Percentiles rank a stretch among this genome's conserved stretches.
These are phyloP conservation scores for Myzus persicae DNA, from an alignment of 1,140 invertebrate species.

Conservation along the genomic window DNA sequence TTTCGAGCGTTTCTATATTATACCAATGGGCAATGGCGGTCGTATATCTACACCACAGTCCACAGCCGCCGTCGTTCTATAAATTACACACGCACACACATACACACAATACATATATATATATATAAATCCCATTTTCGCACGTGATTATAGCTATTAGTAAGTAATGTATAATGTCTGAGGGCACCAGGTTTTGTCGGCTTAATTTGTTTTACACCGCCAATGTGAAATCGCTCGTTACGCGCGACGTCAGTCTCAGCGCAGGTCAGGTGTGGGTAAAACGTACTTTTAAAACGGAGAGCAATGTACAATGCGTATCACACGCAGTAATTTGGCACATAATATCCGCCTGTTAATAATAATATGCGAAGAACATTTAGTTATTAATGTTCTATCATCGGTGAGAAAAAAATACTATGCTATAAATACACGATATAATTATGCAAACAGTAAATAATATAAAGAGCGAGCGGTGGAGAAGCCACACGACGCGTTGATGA, in stretches of 20 bases:
- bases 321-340: neutral
- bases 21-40: neutral
- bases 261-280: neutral
- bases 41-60: neutral
- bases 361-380: no score
- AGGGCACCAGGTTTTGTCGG: neutral
- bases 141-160: conserved; percentile 1
- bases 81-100: neutral
- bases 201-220: neutral
- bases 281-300: neutral
- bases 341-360: neutral
- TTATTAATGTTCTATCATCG: no score
- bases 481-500: no score
- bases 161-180: neutral
- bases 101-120: neutral
- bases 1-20: neutral
- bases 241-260: neutral
- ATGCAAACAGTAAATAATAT: no score
- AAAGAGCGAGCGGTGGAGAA: no score
- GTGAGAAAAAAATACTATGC: no score
- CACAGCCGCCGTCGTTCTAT: neutral
- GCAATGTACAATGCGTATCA: neutral
- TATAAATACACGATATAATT: no score
- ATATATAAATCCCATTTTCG: neutral
- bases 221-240: neutral